A percentile compares a stretch with the other conserved stretches of the same genome.
Evolutionary conservation across 2,797 vertebrate genomes (phyloP).

Genomic region (Neopelma chrysocephalum): DNA sequence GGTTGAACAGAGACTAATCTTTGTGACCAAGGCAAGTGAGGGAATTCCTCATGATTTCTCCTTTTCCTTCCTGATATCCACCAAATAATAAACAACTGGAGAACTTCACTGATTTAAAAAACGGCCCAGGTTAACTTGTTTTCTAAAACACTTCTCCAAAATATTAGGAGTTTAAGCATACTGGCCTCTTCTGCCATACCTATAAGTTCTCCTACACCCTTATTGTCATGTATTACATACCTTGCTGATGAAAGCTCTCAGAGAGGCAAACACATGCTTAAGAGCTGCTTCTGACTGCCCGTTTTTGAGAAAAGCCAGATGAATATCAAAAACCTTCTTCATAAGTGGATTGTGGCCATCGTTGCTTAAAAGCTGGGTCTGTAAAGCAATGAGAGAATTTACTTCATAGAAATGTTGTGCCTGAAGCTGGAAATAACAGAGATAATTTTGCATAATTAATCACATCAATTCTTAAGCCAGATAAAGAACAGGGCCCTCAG

Average conservation of each 20-base stretch:
- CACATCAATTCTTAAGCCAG: background rate
- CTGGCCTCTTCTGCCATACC: background rate
- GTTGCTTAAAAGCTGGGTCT: constrained; percentile 91
- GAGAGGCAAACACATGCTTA: constrained; percentile 90
- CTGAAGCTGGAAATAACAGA: background rate
- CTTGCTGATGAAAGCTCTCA: constrained; percentile 94
- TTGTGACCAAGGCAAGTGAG: background rate
- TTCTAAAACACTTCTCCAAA: background rate
- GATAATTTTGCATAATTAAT: background rate
- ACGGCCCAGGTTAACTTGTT: background rate
- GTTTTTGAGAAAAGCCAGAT: constrained; percentile 90
- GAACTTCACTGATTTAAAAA: background rate
- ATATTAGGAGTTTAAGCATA: background rate
- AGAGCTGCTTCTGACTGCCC: constrained; percentile 91
- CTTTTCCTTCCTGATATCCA: background rate
- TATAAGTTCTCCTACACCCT: background rate
- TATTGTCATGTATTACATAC: constrained; percentile 66
- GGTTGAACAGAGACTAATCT: background rate
- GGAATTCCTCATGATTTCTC: background rate
- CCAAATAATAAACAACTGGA: background rate
- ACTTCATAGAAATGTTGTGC: background rate
- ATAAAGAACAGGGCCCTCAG: background rate
- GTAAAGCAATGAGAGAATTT: constrained; percentile 6
- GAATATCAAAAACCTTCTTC: constrained; percentile 96
- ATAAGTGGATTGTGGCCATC: constrained; percentile 95